phyloP scores from a whole-genome alignment of 2,797 vertebrate species.

The Tapera naevia region DNA sequence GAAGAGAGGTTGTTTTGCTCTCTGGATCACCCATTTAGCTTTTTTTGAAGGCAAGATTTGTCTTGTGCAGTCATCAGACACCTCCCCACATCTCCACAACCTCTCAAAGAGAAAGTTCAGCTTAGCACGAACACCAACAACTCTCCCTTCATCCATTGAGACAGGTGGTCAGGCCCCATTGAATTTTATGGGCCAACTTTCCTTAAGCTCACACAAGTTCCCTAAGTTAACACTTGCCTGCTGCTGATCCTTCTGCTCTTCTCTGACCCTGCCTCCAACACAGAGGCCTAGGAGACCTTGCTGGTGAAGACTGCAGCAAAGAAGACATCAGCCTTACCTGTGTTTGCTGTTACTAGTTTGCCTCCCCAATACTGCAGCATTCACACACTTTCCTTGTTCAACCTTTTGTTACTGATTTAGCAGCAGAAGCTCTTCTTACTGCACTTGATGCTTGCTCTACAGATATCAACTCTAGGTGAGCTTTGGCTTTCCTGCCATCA shows the following conservation, averaged over 20 bases:
- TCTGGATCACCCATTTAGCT: background rate
- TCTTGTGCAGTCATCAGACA: background rate
- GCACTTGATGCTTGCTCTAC: background rate
- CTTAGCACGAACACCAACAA: background rate
- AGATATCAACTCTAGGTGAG: background rate
- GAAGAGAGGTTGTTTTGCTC: background rate
- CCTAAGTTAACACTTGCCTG: background rate
- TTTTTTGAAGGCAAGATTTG: background rate
- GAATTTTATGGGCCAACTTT: rapidly evolving
- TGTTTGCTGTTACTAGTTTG: background rate
- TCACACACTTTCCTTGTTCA: background rate
- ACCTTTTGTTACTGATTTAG: background rate
- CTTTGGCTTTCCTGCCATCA: background rate
- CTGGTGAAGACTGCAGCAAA: background rate
- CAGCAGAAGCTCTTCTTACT: background rate
- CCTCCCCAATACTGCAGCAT: background rate
- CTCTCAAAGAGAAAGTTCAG: background rate
- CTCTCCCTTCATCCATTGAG: background rate
- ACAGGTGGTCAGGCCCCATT: background rate
- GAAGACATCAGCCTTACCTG: background rate
- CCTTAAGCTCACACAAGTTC: background rate
- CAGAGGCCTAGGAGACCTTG: background rate
- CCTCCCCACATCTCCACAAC: background rate
- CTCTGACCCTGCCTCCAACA: background rate
- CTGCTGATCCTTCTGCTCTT: background rate